Evolutionary conservation across 2,888 invertebrate species (phyloP).

Genomic region (Alviniconcha strummeri): DNA sequence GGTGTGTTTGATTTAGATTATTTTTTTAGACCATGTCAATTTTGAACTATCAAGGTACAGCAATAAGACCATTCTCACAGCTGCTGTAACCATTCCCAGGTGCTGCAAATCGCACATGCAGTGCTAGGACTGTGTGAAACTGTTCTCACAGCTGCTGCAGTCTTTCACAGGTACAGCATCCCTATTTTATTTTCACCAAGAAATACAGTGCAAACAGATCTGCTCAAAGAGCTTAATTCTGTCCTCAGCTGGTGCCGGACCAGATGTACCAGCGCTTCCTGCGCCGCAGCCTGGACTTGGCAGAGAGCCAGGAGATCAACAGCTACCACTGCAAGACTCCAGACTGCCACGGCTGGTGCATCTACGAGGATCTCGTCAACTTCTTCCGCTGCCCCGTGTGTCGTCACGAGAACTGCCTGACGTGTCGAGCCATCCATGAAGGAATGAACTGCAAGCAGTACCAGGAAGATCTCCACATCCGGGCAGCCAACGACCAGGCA

Average conservation of each 20-base stretch:
- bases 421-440: conserved; percentile 86
- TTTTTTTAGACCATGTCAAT: too few relatives aligned
- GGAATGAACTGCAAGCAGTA: conserved; percentile 84
- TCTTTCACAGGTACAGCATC: too few relatives aligned
- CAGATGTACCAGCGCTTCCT: conserved; percentile 87
- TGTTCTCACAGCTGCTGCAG: too few relatives aligned
- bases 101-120: too few relatives aligned
- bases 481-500: conserved; percentile 80
- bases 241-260: conserved; percentile 64
- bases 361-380: conserved; percentile 90
- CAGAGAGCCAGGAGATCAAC: conserved; percentile 85
- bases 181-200: too few relatives aligned
- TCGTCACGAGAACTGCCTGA: conserved; percentile 85
- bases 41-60: too few relatives aligned
- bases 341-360: conserved; percentile 92
- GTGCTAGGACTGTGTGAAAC: too few relatives aligned
- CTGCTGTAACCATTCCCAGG: too few relatives aligned
- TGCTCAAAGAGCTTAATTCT: too few relatives aligned
- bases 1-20: too few relatives aligned
- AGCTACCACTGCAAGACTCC: conserved; percentile 93
- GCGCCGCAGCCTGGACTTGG: conserved; percentile 85
- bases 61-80: too few relatives aligned
- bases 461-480: conserved; percentile 80
- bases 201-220: too few relatives aligned
- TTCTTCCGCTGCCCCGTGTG: conserved; percentile 90